Conservation (phyloP, 2,888 invertebrate genomes). For the Belgica antarctica region DNA sequence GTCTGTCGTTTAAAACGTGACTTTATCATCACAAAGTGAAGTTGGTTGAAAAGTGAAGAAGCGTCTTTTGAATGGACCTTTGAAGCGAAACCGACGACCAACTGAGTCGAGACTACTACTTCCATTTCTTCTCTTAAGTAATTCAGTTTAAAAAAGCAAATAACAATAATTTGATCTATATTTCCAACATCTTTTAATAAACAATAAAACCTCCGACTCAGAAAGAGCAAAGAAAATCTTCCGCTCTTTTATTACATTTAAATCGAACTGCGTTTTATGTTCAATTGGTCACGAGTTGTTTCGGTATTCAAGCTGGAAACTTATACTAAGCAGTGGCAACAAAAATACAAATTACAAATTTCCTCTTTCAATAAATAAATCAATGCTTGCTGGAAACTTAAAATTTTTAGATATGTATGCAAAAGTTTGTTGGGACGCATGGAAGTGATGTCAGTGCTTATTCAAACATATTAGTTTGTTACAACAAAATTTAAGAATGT, state of each 20-base stretch:
- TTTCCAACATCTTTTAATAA: not conserved
- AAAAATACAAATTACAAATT: slow-evolving; percentile 16
- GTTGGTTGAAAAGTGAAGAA: slow-evolving; percentile 2
- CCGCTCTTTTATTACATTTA: slow-evolving; percentile 7
- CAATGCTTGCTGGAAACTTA: too few relatives aligned
- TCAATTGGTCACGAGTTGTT: slow-evolving; percentile 32
- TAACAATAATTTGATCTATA: slow-evolving; percentile 15
- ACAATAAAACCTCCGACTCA: not conserved
- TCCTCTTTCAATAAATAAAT: too few relatives aligned
- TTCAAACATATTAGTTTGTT: too few relatives aligned
- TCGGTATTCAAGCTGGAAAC: not conserved
- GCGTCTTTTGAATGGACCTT: not conserved
- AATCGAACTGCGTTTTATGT: not conserved
- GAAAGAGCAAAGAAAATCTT: not conserved
- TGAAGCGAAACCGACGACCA: not conserved
- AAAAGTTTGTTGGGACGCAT: too few relatives aligned
- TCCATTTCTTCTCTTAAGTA: too few relatives aligned
- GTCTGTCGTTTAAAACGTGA: not conserved
- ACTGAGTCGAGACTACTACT: too few relatives aligned
- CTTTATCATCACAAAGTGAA: slow-evolving; percentile 4
- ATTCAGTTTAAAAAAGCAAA: not conserved
- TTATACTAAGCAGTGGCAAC: not conserved
- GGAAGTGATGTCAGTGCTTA: too few relatives aligned
- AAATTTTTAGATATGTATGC: too few relatives aligned
- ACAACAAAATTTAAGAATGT: too few relatives aligned